phyloP scores from a whole-genome alignment of 2,888 invertebrate species.

The Synergus gifuensis region DNA sequence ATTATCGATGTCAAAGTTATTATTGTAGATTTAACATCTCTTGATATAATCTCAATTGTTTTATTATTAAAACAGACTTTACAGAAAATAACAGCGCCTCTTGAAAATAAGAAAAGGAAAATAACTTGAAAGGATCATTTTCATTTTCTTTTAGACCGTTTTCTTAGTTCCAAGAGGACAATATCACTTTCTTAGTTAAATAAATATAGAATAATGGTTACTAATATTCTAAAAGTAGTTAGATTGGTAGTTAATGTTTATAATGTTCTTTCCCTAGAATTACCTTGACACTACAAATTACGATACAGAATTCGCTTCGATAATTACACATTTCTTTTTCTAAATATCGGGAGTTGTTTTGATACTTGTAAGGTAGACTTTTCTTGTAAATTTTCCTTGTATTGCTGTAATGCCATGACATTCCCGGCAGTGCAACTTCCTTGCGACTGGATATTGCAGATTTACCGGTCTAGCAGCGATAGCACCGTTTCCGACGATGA shows the following conservation, averaged over 20 bases:
- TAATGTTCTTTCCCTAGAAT: neutral
- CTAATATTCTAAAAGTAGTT: too few relatives aligned
- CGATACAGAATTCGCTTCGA: neutral
- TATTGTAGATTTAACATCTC: neutral
- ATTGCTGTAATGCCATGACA: neutral
- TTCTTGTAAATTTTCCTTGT: slow-evolving; percentile 16
- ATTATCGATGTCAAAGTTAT: slow-evolving; percentile 29
- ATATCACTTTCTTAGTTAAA: too few relatives aligned
- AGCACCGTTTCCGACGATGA: slow-evolving; percentile 56
- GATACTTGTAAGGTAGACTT: slow-evolving; percentile 22
- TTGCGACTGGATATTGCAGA: slow-evolving; percentile 34
- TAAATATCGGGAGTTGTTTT: neutral
- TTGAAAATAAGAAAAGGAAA: too few relatives aligned
- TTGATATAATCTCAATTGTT: neutral
- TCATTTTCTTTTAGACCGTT: too few relatives aligned
- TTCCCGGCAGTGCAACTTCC: slow-evolving; percentile 19
- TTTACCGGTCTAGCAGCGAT: slow-evolving; percentile 53
- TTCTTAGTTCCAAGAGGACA: too few relatives aligned
- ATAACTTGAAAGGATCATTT: too few relatives aligned
- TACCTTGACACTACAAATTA: neutral
- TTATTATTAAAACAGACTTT: too few relatives aligned
- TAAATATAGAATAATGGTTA: too few relatives aligned
- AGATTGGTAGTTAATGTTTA: too few relatives aligned
- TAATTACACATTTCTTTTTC: neutral
- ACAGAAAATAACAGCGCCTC: too few relatives aligned